Evolutionary conservation across 2,888 invertebrate genomes (phyloP).

Genomic region (Apodemia hepburni): DNA sequence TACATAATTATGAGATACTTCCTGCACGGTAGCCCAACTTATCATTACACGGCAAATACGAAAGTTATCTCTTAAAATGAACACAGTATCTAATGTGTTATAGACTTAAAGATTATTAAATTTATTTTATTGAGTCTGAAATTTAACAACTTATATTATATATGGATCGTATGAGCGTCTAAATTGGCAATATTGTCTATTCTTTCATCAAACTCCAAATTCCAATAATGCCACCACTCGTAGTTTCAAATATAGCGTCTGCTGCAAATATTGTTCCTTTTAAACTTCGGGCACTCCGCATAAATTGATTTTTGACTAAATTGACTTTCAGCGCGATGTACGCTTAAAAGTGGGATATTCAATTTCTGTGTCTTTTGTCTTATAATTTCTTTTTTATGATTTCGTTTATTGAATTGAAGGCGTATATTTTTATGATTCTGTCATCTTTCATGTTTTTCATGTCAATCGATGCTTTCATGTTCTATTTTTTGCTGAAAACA

Average conservation of each 20-base stretch:
- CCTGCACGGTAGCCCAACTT: too few relatives aligned
- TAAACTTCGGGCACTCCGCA: slow-evolving; percentile 46
- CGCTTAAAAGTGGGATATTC: slow-evolving; percentile 16
- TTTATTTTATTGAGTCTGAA: background rate
- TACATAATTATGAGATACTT: too few relatives aligned
- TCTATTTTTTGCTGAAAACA: too few relatives aligned
- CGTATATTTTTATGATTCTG: background rate
- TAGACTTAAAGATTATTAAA: background rate
- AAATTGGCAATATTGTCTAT: slow-evolving; percentile 20
- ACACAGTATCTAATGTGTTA: too few relatives aligned
- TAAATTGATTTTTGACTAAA: slow-evolving; percentile 53
- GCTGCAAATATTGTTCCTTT: slow-evolving; percentile 60
- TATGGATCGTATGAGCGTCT: slow-evolving; percentile 3
- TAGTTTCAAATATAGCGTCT: slow-evolving; percentile 50
- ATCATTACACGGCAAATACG: too few relatives aligned
- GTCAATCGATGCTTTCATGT: too few relatives aligned
- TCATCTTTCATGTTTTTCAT: too few relatives aligned
- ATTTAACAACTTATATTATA: background rate
- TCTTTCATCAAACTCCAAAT: slow-evolving; percentile 40
- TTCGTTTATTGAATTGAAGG: background rate
- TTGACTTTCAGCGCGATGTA: slow-evolving; percentile 38
- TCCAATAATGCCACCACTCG: slow-evolving; percentile 54
- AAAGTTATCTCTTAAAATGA: too few relatives aligned
- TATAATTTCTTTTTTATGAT: slow-evolving; percentile 10
- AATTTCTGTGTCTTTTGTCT: slow-evolving; percentile 13